A percentile compares a stretch with the other conserved stretches of the same genome.
Evolutionary conservation across 2,888 invertebrate species (phyloP).

Genomic region (Laothoe populi): DNA sequence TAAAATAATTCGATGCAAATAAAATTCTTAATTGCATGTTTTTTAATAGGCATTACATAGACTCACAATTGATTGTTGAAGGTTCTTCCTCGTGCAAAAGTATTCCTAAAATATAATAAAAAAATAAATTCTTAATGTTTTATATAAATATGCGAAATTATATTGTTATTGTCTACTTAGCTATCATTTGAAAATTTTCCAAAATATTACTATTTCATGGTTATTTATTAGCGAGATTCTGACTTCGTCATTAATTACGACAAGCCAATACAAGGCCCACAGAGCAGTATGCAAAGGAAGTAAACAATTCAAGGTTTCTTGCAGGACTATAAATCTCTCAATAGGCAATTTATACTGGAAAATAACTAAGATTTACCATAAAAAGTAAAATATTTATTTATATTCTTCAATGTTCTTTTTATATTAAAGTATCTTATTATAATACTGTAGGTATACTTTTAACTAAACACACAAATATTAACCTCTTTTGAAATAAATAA

Average conservation of each 20-base stretch:
- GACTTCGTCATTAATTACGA: slow-evolving; percentile 44
- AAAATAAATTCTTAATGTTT: no score
- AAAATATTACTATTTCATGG: no score
- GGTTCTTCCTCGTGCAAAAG: slow-evolving; percentile 67
- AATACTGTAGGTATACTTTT: no score
- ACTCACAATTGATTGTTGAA: slow-evolving; percentile 51
- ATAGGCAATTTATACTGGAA: slow-evolving; percentile 51
- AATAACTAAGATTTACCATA: slow-evolving; percentile 42
- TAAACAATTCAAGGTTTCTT: slow-evolving; percentile 63
- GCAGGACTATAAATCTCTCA: slow-evolving; percentile 58
- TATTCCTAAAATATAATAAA: slow-evolving; percentile 21
- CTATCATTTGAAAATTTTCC: no score
- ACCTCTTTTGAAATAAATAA: no score
- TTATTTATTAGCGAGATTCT: slow-evolving; percentile 12
- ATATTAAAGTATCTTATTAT: no score
- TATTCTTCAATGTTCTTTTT: no score
- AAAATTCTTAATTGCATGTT: slow-evolving; percentile 20
- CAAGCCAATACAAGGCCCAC: slow-evolving; percentile 69
- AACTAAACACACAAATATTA: no score
- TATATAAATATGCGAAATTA: no score
- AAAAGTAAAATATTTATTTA: slow-evolving; percentile 23
- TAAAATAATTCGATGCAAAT: slow-evolving; percentile 30
- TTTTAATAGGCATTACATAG: slow-evolving; percentile 35
- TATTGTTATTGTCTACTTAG: no score
- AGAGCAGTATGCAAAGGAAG: slow-evolving; percentile 76